phyloP scores from a whole-genome alignment of 2,888 invertebrate species.

The Chouioia cunea region DNA sequence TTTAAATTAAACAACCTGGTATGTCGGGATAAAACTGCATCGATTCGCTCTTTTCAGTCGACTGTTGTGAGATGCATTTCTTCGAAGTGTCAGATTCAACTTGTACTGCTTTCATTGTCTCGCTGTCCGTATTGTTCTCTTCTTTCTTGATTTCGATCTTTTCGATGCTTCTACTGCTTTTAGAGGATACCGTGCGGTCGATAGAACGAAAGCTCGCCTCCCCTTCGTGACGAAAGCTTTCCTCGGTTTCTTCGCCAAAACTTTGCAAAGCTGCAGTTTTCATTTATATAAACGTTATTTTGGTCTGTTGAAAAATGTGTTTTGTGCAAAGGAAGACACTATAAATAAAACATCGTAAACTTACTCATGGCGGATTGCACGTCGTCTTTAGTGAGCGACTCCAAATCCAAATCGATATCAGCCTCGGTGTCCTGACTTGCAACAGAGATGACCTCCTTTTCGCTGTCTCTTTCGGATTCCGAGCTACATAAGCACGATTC shows the following conservation, averaged over 20 bases:
- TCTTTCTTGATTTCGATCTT: not conserved
- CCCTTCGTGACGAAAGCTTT: conserved; percentile 40
- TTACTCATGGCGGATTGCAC: conserved; percentile 52
- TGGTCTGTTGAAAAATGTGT: not conserved
- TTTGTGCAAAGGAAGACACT: conserved; percentile 2
- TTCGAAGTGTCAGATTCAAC: not conserved
- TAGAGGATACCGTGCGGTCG: conserved; percentile 5
- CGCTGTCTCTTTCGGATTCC: not conserved
- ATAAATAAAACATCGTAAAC: conserved; percentile 2
- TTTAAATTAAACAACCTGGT: conserved; percentile 55
- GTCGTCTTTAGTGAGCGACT: conserved; percentile 57
- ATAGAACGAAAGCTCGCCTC: conserved; percentile 31
- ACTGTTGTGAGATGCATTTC: not conserved
- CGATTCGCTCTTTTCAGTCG: not conserved
- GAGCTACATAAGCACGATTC: conserved; percentile 50
- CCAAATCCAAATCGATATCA: conserved; percentile 55
- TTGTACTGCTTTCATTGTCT: not conserved
- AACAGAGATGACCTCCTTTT: conserved; percentile 3
- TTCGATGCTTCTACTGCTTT: conserved; percentile 7
- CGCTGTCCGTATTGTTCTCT: not conserved
- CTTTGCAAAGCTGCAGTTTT: conserved; percentile 35
- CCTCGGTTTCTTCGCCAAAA: conserved; percentile 43
- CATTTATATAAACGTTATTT: not conserved
- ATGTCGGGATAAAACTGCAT: conserved; percentile 54
- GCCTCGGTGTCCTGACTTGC: conserved; percentile 58